Evolutionary conservation across 1,140 invertebrate genomes (phyloP).

Genomic region (Camponotus floridanus): DNA sequence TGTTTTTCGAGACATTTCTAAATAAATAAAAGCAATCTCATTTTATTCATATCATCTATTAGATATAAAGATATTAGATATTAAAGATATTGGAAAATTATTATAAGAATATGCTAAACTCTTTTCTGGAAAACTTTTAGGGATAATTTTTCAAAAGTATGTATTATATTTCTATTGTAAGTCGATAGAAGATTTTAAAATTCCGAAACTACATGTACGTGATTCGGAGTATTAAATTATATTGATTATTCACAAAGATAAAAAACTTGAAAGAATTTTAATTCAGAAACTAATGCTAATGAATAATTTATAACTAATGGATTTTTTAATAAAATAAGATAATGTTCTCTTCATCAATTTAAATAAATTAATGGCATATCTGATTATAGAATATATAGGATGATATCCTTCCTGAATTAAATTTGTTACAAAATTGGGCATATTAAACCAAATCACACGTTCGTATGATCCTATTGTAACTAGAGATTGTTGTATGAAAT

Average conservation of each 20-base stretch:
- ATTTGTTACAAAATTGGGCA: neutral
- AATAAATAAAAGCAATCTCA: neutral
- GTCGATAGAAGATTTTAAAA: constrained; percentile 8
- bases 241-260: constrained; percentile 29
- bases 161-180: neutral
- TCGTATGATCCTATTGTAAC: neutral
- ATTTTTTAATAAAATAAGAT: constrained; percentile 1
- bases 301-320: neutral
- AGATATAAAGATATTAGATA: neutral
- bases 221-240: constrained; percentile 28
- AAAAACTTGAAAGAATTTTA: neutral
- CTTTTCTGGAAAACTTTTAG: neutral
- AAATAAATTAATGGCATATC: constrained; percentile 17
- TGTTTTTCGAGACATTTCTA: neutral
- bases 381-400: neutral
- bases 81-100: constrained; percentile 12
- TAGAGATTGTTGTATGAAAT: neutral
- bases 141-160: constrained; percentile 22
- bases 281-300: constrained; percentile 16
- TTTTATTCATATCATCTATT: constrained; percentile 1
- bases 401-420: neutral
- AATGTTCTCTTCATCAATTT: neutral
- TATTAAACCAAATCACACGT: neutral
- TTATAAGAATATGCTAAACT: neutral
- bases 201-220: constrained; percentile 24